Conservation (phyloP, 2,888 invertebrate species). For the Aromia moschata region DNA sequence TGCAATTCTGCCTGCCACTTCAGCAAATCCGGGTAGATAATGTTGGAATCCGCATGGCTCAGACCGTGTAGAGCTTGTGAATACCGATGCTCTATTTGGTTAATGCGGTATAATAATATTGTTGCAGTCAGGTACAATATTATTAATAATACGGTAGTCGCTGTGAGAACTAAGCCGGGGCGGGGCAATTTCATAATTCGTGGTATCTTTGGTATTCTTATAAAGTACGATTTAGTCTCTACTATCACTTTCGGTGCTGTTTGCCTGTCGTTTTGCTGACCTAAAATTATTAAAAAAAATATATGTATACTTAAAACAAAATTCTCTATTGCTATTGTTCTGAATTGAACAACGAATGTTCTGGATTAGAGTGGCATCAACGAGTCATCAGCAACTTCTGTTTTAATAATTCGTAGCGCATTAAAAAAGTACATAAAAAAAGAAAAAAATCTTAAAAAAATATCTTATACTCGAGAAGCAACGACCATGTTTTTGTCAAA, state of each 20-base stretch:
- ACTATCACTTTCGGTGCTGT: not conserved
- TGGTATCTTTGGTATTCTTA: constrained; percentile 26
- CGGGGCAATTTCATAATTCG: constrained; percentile 56
- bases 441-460: too few relatives aligned
- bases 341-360: too few relatives aligned
- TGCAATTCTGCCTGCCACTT: constrained; percentile 75
- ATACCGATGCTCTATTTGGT: constrained; percentile 57
- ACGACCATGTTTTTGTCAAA: too few relatives aligned
- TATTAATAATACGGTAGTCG: constrained; percentile 66
- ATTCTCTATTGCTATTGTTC: too few relatives aligned
- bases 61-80: constrained; percentile 23
- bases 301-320: not conserved
- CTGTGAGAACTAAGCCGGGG: constrained; percentile 62
- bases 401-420: too few relatives aligned
- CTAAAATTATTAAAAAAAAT: not conserved
- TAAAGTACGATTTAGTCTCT: not conserved
- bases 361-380: too few relatives aligned
- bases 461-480: too few relatives aligned
- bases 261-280: not conserved
- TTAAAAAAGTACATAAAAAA: too few relatives aligned
- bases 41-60: constrained; percentile 64
- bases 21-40: constrained; percentile 72
- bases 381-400: too few relatives aligned
- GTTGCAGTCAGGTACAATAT: constrained; percentile 67
- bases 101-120: constrained; percentile 67